A percentile compares a stretch with the other conserved stretches of the same genome.
Evolutionary conservation across 2,113 vertebrate species (phyloP).

Genomic region (Neolamprologus toae): DNA sequence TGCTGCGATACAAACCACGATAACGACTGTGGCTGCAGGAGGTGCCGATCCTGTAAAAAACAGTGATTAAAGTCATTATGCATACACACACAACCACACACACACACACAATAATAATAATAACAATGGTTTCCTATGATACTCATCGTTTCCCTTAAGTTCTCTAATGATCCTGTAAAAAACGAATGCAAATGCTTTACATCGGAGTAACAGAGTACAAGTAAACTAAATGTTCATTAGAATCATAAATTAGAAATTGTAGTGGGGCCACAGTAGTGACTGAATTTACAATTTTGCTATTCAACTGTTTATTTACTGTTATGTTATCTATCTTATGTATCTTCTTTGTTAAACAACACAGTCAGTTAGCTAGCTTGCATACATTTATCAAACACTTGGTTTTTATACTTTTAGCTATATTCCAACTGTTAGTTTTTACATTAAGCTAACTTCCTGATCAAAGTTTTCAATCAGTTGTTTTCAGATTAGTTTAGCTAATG

Average conservation of each 20-base stretch:
- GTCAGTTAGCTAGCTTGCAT: background rate
- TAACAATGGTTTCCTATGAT: background rate
- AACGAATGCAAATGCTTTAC: background rate
- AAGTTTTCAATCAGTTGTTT: background rate
- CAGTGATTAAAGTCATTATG: background rate
- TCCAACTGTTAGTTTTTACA: background rate
- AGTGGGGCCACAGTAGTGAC: background rate
- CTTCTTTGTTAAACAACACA: background rate
- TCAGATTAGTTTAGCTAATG: background rate
- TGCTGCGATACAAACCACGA: slow-evolving; percentile 82
- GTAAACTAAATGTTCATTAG: background rate
- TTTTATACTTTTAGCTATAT: background rate
- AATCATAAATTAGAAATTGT: background rate
- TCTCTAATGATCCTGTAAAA: background rate
- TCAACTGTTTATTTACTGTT: background rate
- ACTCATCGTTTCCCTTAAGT: background rate
- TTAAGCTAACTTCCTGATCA: background rate
- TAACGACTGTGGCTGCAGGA: slow-evolving; percentile 78
- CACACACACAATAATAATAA: background rate
- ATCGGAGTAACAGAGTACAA: background rate
- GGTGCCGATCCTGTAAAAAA: slow-evolving; percentile 64
- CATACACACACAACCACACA: background rate
- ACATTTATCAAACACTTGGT: background rate
- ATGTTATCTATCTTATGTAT: background rate
- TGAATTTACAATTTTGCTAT: background rate